These are phyloP conservation scores for Dermochelys coriacea DNA, from an alignment of 2,797 vertebrate species.

Conservation along the genomic window DNA sequence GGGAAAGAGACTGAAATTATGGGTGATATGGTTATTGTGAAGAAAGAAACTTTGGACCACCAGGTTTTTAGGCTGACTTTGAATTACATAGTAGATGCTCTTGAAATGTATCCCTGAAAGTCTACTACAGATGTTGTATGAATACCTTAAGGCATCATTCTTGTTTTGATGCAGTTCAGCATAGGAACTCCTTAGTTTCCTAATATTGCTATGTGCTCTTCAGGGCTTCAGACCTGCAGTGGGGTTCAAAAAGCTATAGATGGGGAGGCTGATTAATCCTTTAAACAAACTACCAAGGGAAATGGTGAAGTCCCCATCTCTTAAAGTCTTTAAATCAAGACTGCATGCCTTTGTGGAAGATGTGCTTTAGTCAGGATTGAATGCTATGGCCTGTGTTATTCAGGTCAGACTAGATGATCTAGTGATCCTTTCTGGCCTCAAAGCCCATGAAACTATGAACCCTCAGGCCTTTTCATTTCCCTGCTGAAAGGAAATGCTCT, in stretches of 20 bases:
- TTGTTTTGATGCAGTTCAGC: background rate
- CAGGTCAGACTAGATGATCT: background rate
- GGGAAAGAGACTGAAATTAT: background rate
- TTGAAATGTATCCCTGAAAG: background rate
- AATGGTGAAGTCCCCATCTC: background rate
- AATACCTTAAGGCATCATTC: background rate
- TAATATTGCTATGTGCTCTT: rapidly evolving
- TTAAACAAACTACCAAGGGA: background rate
- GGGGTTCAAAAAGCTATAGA: background rate
- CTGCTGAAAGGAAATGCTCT: background rate
- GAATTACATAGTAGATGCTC: background rate
- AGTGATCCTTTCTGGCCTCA: background rate
- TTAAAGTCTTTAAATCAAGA: background rate
- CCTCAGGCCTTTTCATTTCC: background rate
- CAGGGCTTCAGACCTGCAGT: background rate
- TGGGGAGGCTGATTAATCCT: background rate
- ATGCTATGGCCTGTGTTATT: background rate
- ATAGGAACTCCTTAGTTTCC: background rate
- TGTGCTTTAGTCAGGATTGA: background rate
- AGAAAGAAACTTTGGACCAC: background rate
- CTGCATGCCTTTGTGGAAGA: background rate
- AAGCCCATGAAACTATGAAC: background rate
- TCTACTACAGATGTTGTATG: background rate
- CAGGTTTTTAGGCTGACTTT: background rate
- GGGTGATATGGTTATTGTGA: background rate